Percentiles rank a stretch among this genome's conserved stretches.
phyloP scores from a whole-genome alignment of 2,797 vertebrate genomes.

The Phataginus tetradactyla region DNA sequence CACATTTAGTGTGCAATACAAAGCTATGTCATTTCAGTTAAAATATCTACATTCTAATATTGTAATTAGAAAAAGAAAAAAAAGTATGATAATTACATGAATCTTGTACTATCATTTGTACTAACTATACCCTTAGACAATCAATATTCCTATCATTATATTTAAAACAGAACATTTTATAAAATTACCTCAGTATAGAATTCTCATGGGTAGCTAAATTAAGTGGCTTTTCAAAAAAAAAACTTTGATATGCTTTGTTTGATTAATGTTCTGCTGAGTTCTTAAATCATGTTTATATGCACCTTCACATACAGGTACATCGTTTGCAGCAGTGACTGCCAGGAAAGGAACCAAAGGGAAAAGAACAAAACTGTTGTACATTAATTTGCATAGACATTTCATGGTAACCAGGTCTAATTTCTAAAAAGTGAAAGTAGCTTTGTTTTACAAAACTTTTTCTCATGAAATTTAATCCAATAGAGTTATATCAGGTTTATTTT shows the following conservation, averaged over 20 bases:
- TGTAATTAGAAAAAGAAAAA: constrained; percentile 23
- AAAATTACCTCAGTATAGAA: not conserved
- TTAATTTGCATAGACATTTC: constrained; percentile 22
- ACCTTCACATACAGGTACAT: not conserved
- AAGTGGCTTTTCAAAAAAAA: not conserved
- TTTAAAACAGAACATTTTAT: constrained; percentile 16
- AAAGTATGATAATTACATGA: not conserved
- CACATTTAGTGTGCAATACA: not conserved
- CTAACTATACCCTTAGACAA: not conserved
- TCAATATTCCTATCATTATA: not conserved
- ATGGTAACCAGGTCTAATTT: constrained; percentile 24
- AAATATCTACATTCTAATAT: not conserved
- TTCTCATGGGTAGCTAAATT: not conserved
- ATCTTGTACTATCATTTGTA: not conserved
- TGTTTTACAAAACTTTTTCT: constrained; percentile 41
- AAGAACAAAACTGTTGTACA: not conserved
- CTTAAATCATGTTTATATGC: not conserved
- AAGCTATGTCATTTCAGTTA: constrained; percentile 38
- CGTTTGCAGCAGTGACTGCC: not conserved
- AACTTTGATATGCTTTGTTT: not conserved
- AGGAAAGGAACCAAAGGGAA: constrained; percentile 28
- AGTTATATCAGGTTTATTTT: not conserved
- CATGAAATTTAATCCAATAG: constrained; percentile 21
- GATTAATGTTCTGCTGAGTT: constrained; percentile 15
- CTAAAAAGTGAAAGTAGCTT: constrained; percentile 1